Base-by-base conservation (phyloP, 1,140 invertebrate species). In the Contarinia nasturtii region DNA sequence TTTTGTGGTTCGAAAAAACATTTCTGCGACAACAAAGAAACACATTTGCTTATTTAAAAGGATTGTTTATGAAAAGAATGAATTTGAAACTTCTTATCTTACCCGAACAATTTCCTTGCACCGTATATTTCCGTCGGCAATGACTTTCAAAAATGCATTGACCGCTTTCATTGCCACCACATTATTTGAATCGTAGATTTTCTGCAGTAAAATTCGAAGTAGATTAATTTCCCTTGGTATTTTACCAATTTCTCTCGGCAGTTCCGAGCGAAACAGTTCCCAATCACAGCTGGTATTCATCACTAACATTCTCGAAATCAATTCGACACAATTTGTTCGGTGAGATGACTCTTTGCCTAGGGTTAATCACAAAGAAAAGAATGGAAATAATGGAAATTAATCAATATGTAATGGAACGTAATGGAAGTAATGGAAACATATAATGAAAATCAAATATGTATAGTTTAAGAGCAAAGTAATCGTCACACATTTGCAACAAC, bases 221-320 rank as follows among this genome's bases (percentile, higher is more conserved):
- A 63, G 46, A 5, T 46, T 45, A 7, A 63, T 56, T 46, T 63
- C 61, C 7, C 61, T 49, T 7, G 60, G 61, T 34, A 57, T 57
- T 12, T 54, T n/a, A n/a, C n/a, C n/a, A n/a, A n/a, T n/a, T n/a
- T n/a, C n/a, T n/a, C n/a, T 55, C 18, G 57, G 60, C 1, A 63
- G 54, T 49, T 63, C 59, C 38, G 63, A 48, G 0, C 59, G 57
- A 45, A 63, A 63, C 43, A 63, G 53, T 33, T 52, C 54, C 60
- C 60, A 63, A 38, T 59, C 52, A 11, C 63, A 60, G 21, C 60
- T 51, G 1, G 58, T 57, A 21, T 59, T 54, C 7, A 58, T 44
- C n/a, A 59, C 52, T 14, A 63, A 27, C 15, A 63, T 60, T 7
- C 52, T 52, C 7, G 55, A 53, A 1, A 59, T 50, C 0, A 63